Base-by-base conservation (phyloP, 2,797 vertebrate species). In the Aeoliscus strigatus region DNA sequence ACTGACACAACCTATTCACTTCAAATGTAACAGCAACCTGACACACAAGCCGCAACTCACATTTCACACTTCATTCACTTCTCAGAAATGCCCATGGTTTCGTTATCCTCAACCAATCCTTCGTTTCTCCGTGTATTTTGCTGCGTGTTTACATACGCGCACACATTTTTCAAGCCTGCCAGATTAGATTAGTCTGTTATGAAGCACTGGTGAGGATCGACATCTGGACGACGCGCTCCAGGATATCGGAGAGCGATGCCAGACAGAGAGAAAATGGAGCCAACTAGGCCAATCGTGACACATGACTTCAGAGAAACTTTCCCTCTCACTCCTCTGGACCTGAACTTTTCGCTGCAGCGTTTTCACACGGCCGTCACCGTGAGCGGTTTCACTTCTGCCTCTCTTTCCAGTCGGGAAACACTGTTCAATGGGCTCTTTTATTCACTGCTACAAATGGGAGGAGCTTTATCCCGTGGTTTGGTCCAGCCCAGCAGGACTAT, bases 171-270 rank as follows among this genome's bases (percentile, higher is more conserved):
- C 47, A 47, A 55, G 28, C 44, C 53, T 49, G 67, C 57, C 66
- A 68, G 65, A 80, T 69, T 70, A 70, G 61, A 71, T 80, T 63
- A 76, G 53, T 24, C 41, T 60, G 45, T 73, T 77, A 57, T 65
- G 48, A 75, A 72, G 59, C 44, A 35, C 53, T 56, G 40, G 66
- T 76, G 70, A 72, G 61, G 70, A 79, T 54, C 72, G 74, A 81
- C 70, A 76, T 82, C 75, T 82, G 80, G 77, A 54, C 58, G 31
- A 68, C 64, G 65, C 72, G 75, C 66, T 82, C 75, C 71, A 77
- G 69, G 73, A 81, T 74, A 73, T 80, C 71, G 66, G 62, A 64
- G 47, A 48, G 37, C 3, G 27, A 37, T 70, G 79, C 73, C 75
- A 82, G 54, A 74, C 26, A 69, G 53, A 60, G 49, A 70, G 67